Base-by-base conservation (phyloP, 2,113 vertebrate species). In the Solenodon paradoxus region DNA sequence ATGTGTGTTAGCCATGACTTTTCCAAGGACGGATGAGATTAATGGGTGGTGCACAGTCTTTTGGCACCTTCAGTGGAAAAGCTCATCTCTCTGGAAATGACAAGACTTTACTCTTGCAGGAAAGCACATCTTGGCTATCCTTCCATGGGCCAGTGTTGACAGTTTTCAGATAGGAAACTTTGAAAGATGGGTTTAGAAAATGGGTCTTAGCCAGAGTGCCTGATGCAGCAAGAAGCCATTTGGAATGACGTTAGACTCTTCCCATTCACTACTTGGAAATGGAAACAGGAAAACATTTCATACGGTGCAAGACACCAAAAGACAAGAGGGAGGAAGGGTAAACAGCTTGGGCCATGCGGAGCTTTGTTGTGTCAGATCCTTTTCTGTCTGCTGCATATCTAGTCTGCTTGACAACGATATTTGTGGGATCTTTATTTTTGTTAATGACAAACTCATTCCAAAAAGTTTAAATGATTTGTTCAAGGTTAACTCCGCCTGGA, bases 241-340 rank as follows among this genome's bases (percentile, higher is more conserved):
- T 96, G 86, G 90, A 97, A 95, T 97, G 86, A 98, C 88, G 97
- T 97, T 97, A 97, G 87, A 95, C 69, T 97, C 90, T 98, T 98
- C 93, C 87, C 86, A 32, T 93, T 97, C 87, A 90, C 86, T 89
- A 95, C 84, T 66, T 87, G 71, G 83, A 96, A 95, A 83, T 75
- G 79, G 74, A 97, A 86, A 92, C 35, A 93, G 64, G 92, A 92
- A 92, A 94, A 89, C 93, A 89, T 78, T 88, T 96, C 95, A 94
- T 93, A 75, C 2, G 86, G 74, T 95, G 80, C 53, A 97, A 85
- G 51, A 95, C 88, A 68, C 61, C 84, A 79, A 82, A 78, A 97
- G 94, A 96, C 95, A 97, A 69, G 51, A 38, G 22, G 20, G 13
- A 75, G 40, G 87, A 92, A 92, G 66, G 20, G 51, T 61, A 45